Base-by-base conservation (phyloP, 2,888 invertebrate genomes). In the Drosophila dives region DNA sequence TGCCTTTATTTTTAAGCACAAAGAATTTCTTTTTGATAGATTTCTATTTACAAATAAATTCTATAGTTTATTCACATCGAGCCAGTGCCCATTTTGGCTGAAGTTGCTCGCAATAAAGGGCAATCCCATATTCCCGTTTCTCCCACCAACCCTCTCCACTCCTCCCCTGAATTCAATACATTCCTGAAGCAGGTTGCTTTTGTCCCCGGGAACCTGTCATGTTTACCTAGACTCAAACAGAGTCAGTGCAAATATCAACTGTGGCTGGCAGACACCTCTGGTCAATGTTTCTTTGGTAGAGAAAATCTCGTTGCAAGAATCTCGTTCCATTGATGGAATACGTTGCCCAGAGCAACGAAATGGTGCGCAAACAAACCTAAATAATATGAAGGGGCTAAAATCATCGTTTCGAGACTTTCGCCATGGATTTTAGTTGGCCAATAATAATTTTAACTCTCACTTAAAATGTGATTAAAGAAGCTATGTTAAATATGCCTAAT, bases 361-460 rank as follows among this genome's bases (percentile, higher is more conserved):
- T 38, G 55, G 36, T 55, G 45, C 54, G 36, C 23, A 54, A 26
- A 17, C 10, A 51, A 36, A 36, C 15, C 20, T 2, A 33, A 62
- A 36, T 54, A 45, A 40, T 62, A 1, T 33, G 29, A 34, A 23
- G 23, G 36, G 3, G 20, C 20, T 15, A 54, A 29, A 12, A 17
- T 23, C 6, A 23, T 23, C 23, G 48, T 26, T 33, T 7, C 29
- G 1, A 33, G 69, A 88, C 88, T 87, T 89, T 89, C 86, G 58
- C 84, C 71, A 38, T 26, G 6, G n/a, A 17, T 23, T 45, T 58
- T 12, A 32, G 23, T 49, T 20, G 58, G 60, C 45, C 54, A 64
- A 77, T 63, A 71, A 73, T 40, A 36, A 54, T 72, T 69, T 66
- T 32, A 71, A 86, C 89, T 90, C 86, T 86, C 89, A 78, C 81